phyloP scores from a whole-genome alignment of 1,140 invertebrate species.

The Scaptodrosophila lebanonensis region DNA sequence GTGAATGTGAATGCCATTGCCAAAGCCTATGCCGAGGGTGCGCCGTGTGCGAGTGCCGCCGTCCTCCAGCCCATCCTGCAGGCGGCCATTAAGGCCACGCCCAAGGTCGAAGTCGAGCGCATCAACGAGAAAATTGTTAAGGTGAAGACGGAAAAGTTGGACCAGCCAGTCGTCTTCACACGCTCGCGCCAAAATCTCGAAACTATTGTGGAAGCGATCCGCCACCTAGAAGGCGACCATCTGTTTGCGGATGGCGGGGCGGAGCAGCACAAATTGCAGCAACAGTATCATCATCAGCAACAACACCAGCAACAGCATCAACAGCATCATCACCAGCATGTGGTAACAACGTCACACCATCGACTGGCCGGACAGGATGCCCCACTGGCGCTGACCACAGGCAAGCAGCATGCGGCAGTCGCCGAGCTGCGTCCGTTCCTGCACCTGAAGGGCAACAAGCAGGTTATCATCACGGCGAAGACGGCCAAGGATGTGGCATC shows the following conservation, averaged over 20 bases:
- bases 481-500: slow-evolving; percentile 42
- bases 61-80: slow-evolving; percentile 84
- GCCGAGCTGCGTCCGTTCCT: slow-evolving; percentile 83
- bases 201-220: slow-evolving; percentile 98
- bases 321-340: slow-evolving; percentile 9
- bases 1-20: slow-evolving; percentile 74
- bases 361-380: slow-evolving; percentile 80
- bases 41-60: slow-evolving; percentile 65
- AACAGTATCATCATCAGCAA: slow-evolving; percentile 40
- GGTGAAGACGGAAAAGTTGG: slow-evolving; percentile 67
- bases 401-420: slow-evolving; percentile 78
- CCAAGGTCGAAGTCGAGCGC: slow-evolving; percentile 88
- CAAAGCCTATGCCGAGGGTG: slow-evolving; percentile 74
- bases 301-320: slow-evolving; percentile 5
- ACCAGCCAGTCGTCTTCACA: slow-evolving; percentile 69
- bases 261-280: slow-evolving; percentile 27
- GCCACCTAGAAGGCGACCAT: slow-evolving; percentile 96
- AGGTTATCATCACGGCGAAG: slow-evolving; percentile 63
- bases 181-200: slow-evolving; percentile 95
- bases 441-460: slow-evolving; percentile 79
- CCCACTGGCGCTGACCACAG: slow-evolving; percentile 84
- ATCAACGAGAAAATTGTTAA: slow-evolving; percentile 72
- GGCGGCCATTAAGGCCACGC: slow-evolving; percentile 90
- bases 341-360: slow-evolving; percentile 32
- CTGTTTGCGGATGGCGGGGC: slow-evolving; percentile 85